Percentiles rank a stretch among this genome's conserved stretches.
These are phyloP conservation scores for Oreohelix idahoensis DNA, from an alignment of 1,140 invertebrate species.

Conservation along the genomic window DNA sequence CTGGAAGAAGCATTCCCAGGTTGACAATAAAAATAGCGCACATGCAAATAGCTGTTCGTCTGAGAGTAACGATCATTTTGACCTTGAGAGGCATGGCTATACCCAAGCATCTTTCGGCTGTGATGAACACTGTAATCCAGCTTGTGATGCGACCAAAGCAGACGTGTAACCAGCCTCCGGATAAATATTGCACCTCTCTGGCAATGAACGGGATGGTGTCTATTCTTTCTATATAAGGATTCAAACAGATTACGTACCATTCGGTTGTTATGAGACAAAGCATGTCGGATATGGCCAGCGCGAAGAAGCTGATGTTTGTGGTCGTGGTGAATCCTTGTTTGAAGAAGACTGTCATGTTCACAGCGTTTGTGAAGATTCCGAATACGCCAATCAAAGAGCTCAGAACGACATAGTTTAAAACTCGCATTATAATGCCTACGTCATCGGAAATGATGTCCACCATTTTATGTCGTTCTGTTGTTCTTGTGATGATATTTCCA, in stretches of 20 bases:
- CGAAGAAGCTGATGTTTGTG: constrained; percentile 22
- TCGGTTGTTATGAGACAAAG: background rate
- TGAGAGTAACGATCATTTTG: constrained; percentile 11
- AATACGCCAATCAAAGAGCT: background rate
- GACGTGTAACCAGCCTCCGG: background rate
- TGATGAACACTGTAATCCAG: constrained; percentile 25
- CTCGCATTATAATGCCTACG: background rate
- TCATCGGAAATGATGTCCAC: background rate
- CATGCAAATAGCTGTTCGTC: background rate
- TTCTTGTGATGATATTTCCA: background rate
- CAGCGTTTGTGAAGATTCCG: constrained; percentile 4
- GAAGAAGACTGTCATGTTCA: constrained; percentile 9
- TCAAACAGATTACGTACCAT: constrained; percentile 4
- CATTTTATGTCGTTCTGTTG: background rate
- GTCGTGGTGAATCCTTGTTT: background rate
- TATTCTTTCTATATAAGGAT: background rate
- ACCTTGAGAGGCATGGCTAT: constrained; percentile 14
- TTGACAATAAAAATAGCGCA: background rate
- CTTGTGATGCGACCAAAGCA: constrained; percentile 5
- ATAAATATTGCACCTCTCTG: background rate
- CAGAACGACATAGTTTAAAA: background rate
- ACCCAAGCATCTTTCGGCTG: constrained; percentile 13
- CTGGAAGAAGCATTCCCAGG: background rate
- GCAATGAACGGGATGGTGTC: background rate
- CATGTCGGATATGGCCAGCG: constrained; percentile 8